Evolutionary conservation across 37 sponge, comb jelly and placozoan genomes (phyloP).

Genomic region (Hormiphora californensis): DNA sequence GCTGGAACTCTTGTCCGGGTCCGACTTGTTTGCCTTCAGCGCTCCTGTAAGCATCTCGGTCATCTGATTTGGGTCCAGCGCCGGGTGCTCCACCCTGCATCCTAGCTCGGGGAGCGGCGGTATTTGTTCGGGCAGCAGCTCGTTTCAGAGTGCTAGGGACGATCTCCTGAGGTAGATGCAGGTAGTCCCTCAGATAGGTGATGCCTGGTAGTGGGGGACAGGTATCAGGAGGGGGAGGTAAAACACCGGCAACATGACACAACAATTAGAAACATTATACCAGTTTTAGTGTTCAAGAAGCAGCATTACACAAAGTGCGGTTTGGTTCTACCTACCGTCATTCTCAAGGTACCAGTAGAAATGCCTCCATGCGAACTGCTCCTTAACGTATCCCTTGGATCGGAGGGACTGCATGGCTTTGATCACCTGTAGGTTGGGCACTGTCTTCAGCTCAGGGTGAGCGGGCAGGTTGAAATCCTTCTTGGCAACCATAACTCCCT

Average conservation of each 20-base stretch:
- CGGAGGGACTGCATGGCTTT: slow-evolving; percentile 88
- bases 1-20: slow-evolving; percentile 14
- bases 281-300: neutral
- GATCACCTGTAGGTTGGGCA: slow-evolving; percentile 91
- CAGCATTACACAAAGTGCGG: neutral
- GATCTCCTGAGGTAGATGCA: slow-evolving; percentile 92
- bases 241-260: no score
- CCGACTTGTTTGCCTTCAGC: slow-evolving; percentile 56
- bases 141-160: slow-evolving; percentile 93
- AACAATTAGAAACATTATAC: neutral
- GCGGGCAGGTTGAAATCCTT: slow-evolving; percentile 82
- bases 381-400: slow-evolving; percentile 88
- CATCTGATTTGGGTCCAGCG: slow-evolving; percentile 56
- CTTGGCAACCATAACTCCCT: slow-evolving; percentile 95
- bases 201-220: slow-evolving; percentile 60
- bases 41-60: slow-evolving; percentile 56
- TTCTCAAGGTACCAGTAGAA: slow-evolving; percentile 96
- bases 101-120: slow-evolving; percentile 58
- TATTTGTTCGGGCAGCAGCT: slow-evolving; percentile 64
- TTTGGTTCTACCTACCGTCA: slow-evolving; percentile 62
- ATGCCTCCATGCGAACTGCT: slow-evolving; percentile 89
- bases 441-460: slow-evolving; percentile 73
- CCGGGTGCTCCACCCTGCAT: slow-evolving; percentile 54
- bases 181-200: slow-evolving; percentile 83
- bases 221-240: neutral